Evolutionary conservation across 1,140 invertebrate genomes (phyloP).

Genomic region (Heliconius nattereri): DNA sequence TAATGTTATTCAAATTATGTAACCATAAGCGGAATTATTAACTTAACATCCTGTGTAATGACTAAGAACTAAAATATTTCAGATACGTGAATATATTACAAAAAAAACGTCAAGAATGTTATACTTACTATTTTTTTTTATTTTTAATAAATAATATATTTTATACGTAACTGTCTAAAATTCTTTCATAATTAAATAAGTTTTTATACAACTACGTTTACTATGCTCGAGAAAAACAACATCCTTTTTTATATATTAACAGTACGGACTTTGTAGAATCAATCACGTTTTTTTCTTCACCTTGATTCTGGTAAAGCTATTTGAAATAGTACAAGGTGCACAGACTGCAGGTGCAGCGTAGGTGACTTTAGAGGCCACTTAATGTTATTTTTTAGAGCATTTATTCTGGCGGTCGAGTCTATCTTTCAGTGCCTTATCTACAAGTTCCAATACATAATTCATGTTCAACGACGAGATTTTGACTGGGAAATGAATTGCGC

Average conservation of each 20-base stretch:
- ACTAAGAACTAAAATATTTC: neutral
- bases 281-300: slow-evolving; percentile 1
- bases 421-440: slow-evolving; percentile 41
- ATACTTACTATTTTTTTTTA: neutral
- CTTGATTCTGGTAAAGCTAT: neutral
- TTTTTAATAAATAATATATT: neutral
- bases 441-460: slow-evolving; percentile 39
- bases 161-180: neutral
- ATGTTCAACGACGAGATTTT: slow-evolving; percentile 38
- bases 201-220: neutral
- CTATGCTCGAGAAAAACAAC: slow-evolving; percentile 12
- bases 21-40: neutral
- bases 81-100: neutral
- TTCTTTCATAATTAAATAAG: slow-evolving; percentile 9
- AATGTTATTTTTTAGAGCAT: slow-evolving; percentile 33
- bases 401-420: slow-evolving; percentile 41
- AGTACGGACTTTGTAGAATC: neutral
- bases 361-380: slow-evolving; percentile 21
- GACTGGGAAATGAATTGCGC: slow-evolving; percentile 36
- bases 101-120: neutral
- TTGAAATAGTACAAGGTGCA: slow-evolving; percentile 2
- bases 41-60: neutral
- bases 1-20: slow-evolving; percentile 1
- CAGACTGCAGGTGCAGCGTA: slow-evolving; percentile 18
- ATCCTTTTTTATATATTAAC: slow-evolving; percentile 2